Evolutionary conservation across 2,113 vertebrate genomes (phyloP).

Genomic region (Cephalophus harveyi): DNA sequence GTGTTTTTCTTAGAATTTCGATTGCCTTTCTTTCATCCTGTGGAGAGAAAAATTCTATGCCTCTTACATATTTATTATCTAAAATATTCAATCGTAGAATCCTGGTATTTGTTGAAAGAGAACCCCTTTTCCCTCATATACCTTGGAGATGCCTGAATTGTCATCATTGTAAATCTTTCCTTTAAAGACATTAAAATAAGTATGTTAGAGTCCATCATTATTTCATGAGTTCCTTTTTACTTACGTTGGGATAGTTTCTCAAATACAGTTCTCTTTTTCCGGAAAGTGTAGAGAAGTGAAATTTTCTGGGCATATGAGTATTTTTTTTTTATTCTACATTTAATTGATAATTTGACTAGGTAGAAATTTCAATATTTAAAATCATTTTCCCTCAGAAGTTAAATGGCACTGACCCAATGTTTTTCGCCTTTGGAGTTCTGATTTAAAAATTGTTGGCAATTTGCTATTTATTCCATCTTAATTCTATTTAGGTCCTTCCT

Average conservation of each 20-base stretch:
- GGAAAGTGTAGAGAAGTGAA: neutral
- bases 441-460: neutral
- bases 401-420: neutral
- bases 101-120: neutral
- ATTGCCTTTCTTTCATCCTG: neutral
- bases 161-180: neutral
- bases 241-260: neutral
- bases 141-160: neutral
- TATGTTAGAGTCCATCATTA: neutral
- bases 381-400: neutral
- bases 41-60: neutral
- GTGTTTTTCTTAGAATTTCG: neutral
- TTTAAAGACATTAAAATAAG: neutral
- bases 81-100: neutral
- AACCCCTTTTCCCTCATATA: neutral
- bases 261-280: neutral
- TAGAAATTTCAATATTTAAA: neutral
- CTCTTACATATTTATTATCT: neutral
- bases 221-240: neutral
- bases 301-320: neutral
- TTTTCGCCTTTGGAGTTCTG: neutral
- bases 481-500: neutral
- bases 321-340: neutral
- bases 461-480: neutral
- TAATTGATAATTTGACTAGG: neutral